Evolutionary conservation across 2,113 vertebrate species (phyloP).

Genomic region (Sinosuthora webbiana): DNA sequence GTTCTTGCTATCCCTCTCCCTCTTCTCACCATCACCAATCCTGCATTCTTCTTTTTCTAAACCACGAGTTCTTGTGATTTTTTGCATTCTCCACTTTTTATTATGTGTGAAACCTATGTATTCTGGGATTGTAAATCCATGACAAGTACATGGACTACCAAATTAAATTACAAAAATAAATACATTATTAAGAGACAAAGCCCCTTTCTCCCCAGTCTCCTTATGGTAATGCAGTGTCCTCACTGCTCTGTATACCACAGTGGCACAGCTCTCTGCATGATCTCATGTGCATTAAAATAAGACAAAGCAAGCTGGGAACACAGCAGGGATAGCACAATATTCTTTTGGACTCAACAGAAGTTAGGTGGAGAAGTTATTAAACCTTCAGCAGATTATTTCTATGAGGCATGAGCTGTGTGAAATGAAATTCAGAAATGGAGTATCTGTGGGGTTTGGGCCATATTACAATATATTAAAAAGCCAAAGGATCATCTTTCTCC

Average conservation of each 20-base stretch:
- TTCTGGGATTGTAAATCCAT: background rate
- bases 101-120: background rate
- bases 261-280: background rate
- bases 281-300: background rate
- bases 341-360: conserved; percentile 1
- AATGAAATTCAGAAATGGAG: conserved; percentile 13
- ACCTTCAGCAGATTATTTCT: conserved; percentile 4
- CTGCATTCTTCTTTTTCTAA: background rate
- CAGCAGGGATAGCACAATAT: background rate
- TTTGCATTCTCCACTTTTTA: background rate
- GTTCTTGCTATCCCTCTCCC: background rate
- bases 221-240: background rate
- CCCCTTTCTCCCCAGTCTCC: background rate
- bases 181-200: background rate
- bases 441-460: background rate
- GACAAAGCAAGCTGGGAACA: conserved; percentile 21
- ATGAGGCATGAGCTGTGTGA: background rate
- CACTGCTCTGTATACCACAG: background rate
- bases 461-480: background rate
- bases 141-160: background rate
- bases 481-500: background rate
- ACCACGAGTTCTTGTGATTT: accelerated
- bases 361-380: conserved; percentile 24
- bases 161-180: background rate
- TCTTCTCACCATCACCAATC: background rate